These are phyloP conservation scores for Ondatra zibethicus DNA, from an alignment of 2,113 vertebrate genomes.

Conservation along the genomic window DNA sequence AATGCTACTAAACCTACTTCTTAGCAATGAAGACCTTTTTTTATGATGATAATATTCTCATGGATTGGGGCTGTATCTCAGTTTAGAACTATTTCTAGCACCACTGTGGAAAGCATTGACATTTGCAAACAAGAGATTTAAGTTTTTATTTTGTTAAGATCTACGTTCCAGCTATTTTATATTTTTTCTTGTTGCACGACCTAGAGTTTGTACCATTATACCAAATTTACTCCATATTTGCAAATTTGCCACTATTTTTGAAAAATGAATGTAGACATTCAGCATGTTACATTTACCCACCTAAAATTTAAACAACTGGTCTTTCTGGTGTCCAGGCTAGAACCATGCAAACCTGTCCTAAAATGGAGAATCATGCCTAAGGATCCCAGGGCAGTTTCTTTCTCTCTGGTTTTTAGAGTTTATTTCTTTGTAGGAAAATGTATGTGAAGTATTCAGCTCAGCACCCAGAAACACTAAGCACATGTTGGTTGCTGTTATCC, in stretches of 20 bases:
- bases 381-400: neutral
- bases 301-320: neutral
- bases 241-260: neutral
- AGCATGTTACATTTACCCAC: neutral
- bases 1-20: neutral
- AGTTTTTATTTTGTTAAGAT: conserved; percentile 13
- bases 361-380: neutral
- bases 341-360: neutral
- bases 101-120: neutral
- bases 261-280: neutral
- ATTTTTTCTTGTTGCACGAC: neutral
- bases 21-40: neutral
- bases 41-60: neutral
- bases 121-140: neutral
- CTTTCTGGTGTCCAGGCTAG: neutral
- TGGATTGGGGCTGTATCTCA: neutral
- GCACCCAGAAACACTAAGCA: neutral
- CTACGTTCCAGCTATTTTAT: neutral
- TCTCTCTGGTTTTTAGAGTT: neutral
- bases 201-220: neutral
- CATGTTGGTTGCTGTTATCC: neutral
- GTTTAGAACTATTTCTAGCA: neutral
- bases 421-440: neutral
- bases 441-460: neutral
- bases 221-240: neutral